phyloP scores from a whole-genome alignment of 1,140 invertebrate species.

The Odontomachus brunneus region DNA sequence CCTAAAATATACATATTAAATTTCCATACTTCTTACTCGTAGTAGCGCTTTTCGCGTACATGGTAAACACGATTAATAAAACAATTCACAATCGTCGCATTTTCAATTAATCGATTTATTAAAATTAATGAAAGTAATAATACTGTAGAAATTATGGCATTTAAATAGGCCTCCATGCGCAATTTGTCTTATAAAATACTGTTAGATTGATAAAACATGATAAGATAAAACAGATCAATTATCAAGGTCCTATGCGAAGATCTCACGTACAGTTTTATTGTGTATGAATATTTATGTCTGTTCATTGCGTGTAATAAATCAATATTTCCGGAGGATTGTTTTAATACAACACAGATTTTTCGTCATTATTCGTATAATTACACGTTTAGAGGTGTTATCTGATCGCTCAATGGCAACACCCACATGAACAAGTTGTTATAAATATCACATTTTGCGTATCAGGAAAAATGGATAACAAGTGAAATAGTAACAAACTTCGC shows the following conservation, averaged over 20 bases:
- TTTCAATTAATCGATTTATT: background rate
- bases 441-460: too few relatives aligned
- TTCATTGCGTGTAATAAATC: background rate
- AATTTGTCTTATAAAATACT: background rate
- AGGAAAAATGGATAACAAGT: too few relatives aligned
- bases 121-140: background rate
- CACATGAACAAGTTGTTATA: too few relatives aligned
- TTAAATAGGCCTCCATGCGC: background rate
- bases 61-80: too few relatives aligned
- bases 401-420: too few relatives aligned
- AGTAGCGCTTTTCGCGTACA: background rate
- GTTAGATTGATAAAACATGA: background rate
- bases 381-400: too few relatives aligned
- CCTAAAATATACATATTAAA: background rate
- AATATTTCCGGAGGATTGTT: too few relatives aligned
- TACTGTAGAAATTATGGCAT: background rate
- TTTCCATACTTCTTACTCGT: background rate
- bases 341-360: too few relatives aligned
- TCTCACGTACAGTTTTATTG: background rate
- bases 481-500: too few relatives aligned
- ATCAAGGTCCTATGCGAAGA: background rate
- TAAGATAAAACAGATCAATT: conserved; percentile 26
- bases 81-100: background rate
- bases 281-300: conserved; percentile 1
- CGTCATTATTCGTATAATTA: too few relatives aligned